Evolutionary conservation across 2,888 invertebrate species (phyloP).

Genomic region (Drosophila meridiana): DNA sequence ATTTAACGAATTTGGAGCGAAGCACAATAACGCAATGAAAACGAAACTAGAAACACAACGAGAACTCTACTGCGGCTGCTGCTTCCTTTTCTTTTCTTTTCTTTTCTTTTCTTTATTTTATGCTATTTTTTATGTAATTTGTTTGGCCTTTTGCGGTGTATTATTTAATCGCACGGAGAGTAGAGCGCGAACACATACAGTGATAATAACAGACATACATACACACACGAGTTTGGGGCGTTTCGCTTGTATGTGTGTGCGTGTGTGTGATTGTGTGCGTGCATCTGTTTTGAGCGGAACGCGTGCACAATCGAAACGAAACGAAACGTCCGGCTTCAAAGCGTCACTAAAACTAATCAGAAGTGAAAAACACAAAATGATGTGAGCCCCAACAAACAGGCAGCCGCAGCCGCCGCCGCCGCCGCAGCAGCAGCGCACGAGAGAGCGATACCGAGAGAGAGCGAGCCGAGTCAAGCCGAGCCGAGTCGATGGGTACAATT

Average conservation of each 20-base stretch:
- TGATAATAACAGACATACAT: constrained; percentile 10
- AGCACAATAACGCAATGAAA: constrained; percentile 36
- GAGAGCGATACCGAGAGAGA: constrained; percentile 2
- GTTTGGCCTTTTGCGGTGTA: constrained; percentile 77
- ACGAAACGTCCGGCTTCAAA: constrained; percentile 73
- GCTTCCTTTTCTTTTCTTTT: constrained; percentile 12
- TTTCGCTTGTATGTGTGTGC: constrained; percentile 34
- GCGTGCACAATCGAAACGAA: constrained; percentile 62
- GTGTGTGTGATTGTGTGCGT: constrained; percentile 31
- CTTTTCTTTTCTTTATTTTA: constrained; percentile 20
- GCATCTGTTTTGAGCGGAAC: constrained; percentile 35
- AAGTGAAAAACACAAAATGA: constrained; percentile 70
- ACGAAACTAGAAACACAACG: constrained; percentile 56
- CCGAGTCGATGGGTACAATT: constrained; percentile 46
- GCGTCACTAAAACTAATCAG: constrained; percentile 82
- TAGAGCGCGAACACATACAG: constrained; percentile 35
- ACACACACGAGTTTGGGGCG: constrained; percentile 40
- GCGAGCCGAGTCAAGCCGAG: constrained; percentile 33
- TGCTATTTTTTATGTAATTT: constrained; percentile 69
- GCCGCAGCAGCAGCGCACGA: constrained; percentile 6
- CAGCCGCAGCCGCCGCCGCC: constrained; percentile 24
- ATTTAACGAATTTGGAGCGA: constrained; percentile 45
- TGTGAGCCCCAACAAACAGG: constrained; percentile 33
- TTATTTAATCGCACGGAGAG: constrained; percentile 74
- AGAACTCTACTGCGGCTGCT: constrained; percentile 39